Conservation (phyloP, 2,888 invertebrate genomes). For the Caenorhabditis sp. region DNA sequence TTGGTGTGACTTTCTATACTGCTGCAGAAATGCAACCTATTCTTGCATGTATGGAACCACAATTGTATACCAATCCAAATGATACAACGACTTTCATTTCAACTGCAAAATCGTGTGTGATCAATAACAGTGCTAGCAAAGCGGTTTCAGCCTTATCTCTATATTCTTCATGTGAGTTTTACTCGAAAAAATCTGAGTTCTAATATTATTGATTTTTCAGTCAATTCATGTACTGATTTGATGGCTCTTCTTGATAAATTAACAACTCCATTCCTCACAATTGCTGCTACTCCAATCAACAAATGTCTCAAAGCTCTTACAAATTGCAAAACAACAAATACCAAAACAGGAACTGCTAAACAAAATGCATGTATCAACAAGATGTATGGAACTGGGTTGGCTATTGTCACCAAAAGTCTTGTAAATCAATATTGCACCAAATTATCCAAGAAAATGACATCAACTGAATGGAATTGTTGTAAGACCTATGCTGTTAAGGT, state of each 20-base stretch:
- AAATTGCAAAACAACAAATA: slow-evolving; percentile 26
- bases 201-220: too few relatives aligned
- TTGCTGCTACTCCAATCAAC: background rate
- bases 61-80: slow-evolving; percentile 18
- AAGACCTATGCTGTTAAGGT: slow-evolving; percentile 26
- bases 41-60: slow-evolving; percentile 17
- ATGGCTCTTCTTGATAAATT: slow-evolving; percentile 20
- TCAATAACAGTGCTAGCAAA: slow-evolving; percentile 34
- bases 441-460: slow-evolving; percentile 10
- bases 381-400: slow-evolving; percentile 20
- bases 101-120: slow-evolving; percentile 23
- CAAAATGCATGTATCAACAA: slow-evolving; percentile 32
- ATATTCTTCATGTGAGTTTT: slow-evolving; percentile 19
- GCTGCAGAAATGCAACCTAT: slow-evolving; percentile 25
- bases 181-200: too few relatives aligned
- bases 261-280: slow-evolving; percentile 14
- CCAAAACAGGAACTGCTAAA: slow-evolving; percentile 22
- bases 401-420: slow-evolving; percentile 24
- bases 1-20: slow-evolving; percentile 35
- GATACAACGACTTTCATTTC: slow-evolving; percentile 10
- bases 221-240: slow-evolving; percentile 22
- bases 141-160: slow-evolving; percentile 23
- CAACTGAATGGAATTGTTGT: slow-evolving; percentile 22
- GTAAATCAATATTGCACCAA: slow-evolving; percentile 5
- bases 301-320: slow-evolving; percentile 8